phyloP scores from a whole-genome alignment of 2,888 invertebrate genomes.

The Clostera curtula region DNA sequence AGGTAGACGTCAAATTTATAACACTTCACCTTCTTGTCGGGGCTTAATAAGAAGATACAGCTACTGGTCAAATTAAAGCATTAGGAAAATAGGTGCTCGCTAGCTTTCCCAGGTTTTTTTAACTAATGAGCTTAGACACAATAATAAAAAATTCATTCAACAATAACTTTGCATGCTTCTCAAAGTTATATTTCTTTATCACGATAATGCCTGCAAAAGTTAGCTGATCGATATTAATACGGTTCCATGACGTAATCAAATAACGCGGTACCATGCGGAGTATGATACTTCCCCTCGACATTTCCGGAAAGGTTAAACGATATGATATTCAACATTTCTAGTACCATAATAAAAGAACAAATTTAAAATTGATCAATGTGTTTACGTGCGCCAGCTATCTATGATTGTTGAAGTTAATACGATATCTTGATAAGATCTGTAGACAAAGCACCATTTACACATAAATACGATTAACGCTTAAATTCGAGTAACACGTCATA shows the following conservation, averaged over 20 bases:
- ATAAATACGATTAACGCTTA: too few relatives aligned
- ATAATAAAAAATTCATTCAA: too few relatives aligned
- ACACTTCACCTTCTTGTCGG: too few relatives aligned
- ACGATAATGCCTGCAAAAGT: conserved; percentile 27
- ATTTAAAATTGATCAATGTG: conserved; percentile 4
- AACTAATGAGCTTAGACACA: too few relatives aligned
- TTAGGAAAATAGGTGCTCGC: too few relatives aligned
- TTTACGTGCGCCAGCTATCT: neutral
- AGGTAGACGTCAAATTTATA: too few relatives aligned
- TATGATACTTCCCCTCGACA: conserved; percentile 28
- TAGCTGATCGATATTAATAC: conserved; percentile 59
- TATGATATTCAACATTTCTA: conserved; percentile 9
- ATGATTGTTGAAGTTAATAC: conserved; percentile 2
- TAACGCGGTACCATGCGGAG: conserved; percentile 18
- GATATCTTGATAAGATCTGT: conserved; percentile 9
- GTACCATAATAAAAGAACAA: too few relatives aligned
- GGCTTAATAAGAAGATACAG: too few relatives aligned
- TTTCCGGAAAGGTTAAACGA: conserved; percentile 26
- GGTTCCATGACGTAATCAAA: conserved; percentile 29
- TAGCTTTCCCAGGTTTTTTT: too few relatives aligned
- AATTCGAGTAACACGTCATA: too few relatives aligned
- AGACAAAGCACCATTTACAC: neutral
- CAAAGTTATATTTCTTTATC: conserved; percentile 29
- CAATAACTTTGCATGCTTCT: too few relatives aligned
- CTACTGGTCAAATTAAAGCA: too few relatives aligned